Percentiles rank a stretch among this genome's conserved stretches.
Conservation (phyloP, 2,888 invertebrate species). For the Netelia melanura region DNA sequence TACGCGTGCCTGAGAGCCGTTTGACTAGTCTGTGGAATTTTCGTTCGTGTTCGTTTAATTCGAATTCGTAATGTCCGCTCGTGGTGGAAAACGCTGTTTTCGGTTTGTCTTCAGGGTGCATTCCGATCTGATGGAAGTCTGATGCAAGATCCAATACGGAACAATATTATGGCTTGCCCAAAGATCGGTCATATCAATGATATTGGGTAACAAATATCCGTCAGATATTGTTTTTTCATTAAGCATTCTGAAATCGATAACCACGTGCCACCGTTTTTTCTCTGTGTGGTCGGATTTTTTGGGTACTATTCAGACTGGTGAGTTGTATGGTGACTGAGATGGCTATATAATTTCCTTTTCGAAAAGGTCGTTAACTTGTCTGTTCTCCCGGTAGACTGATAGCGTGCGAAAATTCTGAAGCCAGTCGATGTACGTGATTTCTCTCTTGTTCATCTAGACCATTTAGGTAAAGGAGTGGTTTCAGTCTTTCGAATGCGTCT, state of each 20-base stretch:
- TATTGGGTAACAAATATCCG: conserved; percentile 74
- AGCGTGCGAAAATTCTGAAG: not conserved
- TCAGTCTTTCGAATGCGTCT: conserved; percentile 15
- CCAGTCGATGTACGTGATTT: not conserved
- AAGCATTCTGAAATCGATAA: conserved; percentile 75
- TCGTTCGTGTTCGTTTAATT: no score
- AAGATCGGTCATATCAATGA: conserved; percentile 76
- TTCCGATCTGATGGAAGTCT: conserved; percentile 45
- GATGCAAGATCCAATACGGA: conserved; percentile 55
- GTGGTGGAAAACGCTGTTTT: conserved; percentile 7
- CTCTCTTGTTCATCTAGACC: not conserved
- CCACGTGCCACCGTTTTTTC: conserved; percentile 70
- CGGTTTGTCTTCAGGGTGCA: not conserved
- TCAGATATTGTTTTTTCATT: conserved; percentile 76
- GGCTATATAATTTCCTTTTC: conserved; percentile 66
- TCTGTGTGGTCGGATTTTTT: conserved; percentile 75
- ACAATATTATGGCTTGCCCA: conserved; percentile 71
- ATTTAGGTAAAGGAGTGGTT: not conserved
- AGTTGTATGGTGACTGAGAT: conserved; percentile 76
- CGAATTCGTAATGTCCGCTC: conserved; percentile 2
- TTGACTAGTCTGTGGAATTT: conserved; percentile 60
- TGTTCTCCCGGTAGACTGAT: conserved; percentile 57
- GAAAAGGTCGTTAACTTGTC: conserved; percentile 48
- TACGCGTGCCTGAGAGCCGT: conserved; percentile 34
- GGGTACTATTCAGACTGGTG: conserved; percentile 78